Evolutionary conservation across 2,888 invertebrate genomes (phyloP), one percentile per base, ranked within the genome.

Genomic region (Cheilosia impressa): DNA sequence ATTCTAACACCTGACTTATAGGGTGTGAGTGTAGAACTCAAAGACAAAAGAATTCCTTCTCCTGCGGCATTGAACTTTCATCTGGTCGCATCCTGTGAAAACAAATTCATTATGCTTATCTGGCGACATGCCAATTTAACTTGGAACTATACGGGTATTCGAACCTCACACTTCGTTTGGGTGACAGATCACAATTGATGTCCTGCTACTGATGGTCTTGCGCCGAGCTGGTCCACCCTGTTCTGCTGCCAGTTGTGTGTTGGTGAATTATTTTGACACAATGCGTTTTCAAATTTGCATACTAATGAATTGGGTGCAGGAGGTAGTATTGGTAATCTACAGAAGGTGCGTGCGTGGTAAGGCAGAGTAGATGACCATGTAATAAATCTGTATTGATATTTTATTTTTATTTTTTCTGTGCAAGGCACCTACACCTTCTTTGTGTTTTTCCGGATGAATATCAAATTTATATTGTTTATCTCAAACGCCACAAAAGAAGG

Each of bases 91-190:
- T 53, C 43, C 31, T 57, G 57, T 62, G 68, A 79, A 79, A 83
- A 73, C 72, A 83, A 73, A 83, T 83, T 73, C 68, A 83, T 83
- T 73, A 73, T 83, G 50, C 58, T 68, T 63, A 83, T 79, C 83
- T 83, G 79, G 83, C 73, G 62, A 73, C 72, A 79, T 83, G 83
- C 83, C 83, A 83, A 73, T 83, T 55, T 68, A 83, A 79, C 83
- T 78, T 72, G 31, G 22, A 55, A 41, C 65, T 65, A 66, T 57
- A 60, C 27, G n/a, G 15, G 52, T 65, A 66, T 34, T 60, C 38
- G n/a, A 24, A 52, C 47, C 22, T n/a, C 53, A 19, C 15, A 43
- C 43, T 17, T 2, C 41, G 13, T n/a, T n/a, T 41, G 15, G 27
- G n/a, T 43, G 19, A 7, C 53, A 34, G 45, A 71, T 17, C 45